Evolutionary conservation across 2,888 invertebrate genomes (phyloP).

Genomic region (Ischnura elegans): DNA sequence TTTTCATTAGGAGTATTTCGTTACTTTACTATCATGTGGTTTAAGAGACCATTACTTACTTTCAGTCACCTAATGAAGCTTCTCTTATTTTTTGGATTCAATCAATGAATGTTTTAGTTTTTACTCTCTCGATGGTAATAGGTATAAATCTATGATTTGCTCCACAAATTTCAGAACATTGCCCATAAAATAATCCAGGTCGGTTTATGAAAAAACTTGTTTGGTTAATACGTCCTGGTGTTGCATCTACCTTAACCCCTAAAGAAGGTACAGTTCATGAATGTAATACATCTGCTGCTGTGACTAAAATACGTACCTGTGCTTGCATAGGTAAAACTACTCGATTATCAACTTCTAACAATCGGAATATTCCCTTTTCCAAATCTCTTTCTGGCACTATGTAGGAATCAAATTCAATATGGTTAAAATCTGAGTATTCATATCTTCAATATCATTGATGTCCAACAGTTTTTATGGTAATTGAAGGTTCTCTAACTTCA

Average conservation of each 20-base stretch:
- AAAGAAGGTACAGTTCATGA: slow-evolving; percentile 83
- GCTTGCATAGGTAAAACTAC: slow-evolving; percentile 81
- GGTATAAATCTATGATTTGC: slow-evolving; percentile 90
- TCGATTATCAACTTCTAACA: slow-evolving; percentile 84
- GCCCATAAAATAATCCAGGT: slow-evolving; percentile 85
- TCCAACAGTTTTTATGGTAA: slow-evolving; percentile 83
- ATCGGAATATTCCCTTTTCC: slow-evolving; percentile 78
- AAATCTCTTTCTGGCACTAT: slow-evolving; percentile 80
- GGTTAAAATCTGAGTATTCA: slow-evolving; percentile 83
- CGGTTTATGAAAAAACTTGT: slow-evolving; percentile 82
- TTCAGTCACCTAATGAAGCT: too few species aligned
- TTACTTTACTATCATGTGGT: too few species aligned
- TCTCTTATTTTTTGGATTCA: too few species aligned
- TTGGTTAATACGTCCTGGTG: slow-evolving; percentile 84
- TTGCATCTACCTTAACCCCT: slow-evolving; percentile 84
- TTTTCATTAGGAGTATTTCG: too few species aligned
- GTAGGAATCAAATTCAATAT: slow-evolving; percentile 83
- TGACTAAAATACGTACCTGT: slow-evolving; percentile 83
- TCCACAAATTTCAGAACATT: slow-evolving; percentile 91
- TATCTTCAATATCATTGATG: slow-evolving; percentile 86
- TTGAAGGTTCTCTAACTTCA: slow-evolving; percentile 81
- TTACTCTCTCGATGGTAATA: too few species aligned
- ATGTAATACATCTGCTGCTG: slow-evolving; percentile 84
- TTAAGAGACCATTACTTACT: too few species aligned
- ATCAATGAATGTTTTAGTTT: too few species aligned